These are phyloP conservation scores for Nomada ruficornis DNA, from an alignment of 2,888 invertebrate species.

Conservation along the genomic window DNA sequence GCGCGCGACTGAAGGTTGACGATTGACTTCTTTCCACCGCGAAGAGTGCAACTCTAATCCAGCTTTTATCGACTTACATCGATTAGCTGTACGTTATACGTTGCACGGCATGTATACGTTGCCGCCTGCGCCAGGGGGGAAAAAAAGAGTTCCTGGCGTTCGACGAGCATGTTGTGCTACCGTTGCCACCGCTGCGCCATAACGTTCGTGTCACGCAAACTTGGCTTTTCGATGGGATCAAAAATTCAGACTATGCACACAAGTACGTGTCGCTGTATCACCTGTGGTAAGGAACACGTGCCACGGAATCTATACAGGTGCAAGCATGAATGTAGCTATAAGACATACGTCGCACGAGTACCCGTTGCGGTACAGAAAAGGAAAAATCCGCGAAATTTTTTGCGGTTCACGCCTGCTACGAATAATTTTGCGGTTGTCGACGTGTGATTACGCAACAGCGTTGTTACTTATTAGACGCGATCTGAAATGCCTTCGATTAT, in stretches of 20 bases:
- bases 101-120: not conserved
- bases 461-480: no score
- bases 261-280: not conserved
- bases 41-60: slow-evolving; percentile 73
- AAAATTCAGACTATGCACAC: no score
- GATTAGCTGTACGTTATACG: slow-evolving; percentile 40
- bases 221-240: not conserved
- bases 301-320: no score
- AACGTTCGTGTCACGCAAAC: not conserved
- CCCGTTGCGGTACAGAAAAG: no score
- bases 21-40: slow-evolving; percentile 46
- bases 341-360: no score
- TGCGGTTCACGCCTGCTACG: no score
- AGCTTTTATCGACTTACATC: slow-evolving; percentile 77
- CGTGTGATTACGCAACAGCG: no score
- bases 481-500: no score
- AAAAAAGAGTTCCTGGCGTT: slow-evolving; percentile 10
- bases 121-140: not conserved
- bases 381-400: no score
- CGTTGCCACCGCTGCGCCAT: not conserved
- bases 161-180: not conserved
- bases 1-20: slow-evolving; percentile 70
- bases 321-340: no score
- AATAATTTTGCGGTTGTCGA: no score
- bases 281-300: no score